A percentile compares a stretch with the other conserved stretches of the same genome.
These are phyloP conservation scores for Paramormyrops hopkinsi DNA, from an alignment of 2,797 vertebrate species.

Conservation along the genomic window DNA sequence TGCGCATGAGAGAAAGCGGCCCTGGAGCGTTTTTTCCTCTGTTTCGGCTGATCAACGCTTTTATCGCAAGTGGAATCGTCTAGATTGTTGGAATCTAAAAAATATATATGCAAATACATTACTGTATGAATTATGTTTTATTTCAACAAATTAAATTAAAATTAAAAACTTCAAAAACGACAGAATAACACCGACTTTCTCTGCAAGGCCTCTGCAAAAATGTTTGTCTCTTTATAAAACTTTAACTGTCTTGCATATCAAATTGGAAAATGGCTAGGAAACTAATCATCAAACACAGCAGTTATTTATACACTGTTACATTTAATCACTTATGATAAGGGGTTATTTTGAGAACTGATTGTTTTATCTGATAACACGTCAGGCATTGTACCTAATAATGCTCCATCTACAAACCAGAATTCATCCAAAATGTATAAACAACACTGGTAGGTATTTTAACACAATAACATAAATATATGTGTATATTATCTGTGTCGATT, in stretches of 20 bases:
- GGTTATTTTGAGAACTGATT: neutral
- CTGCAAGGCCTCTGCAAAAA: neutral
- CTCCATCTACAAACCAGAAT: neutral
- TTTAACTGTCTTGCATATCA: neutral
- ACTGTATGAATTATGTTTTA: neutral
- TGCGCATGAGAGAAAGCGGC: slow-evolving; percentile 97
- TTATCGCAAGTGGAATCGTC: slow-evolving; percentile 56
- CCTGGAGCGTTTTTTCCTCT: slow-evolving; percentile 91
- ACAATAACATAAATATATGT: neutral
- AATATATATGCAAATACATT: slow-evolving; percentile 16
- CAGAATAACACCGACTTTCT: neutral
- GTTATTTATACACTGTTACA: neutral
- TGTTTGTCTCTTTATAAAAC: neutral
- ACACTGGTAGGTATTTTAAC: neutral
- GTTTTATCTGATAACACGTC: neutral
- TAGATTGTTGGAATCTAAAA: slow-evolving; percentile 56
- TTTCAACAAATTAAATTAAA: neutral
- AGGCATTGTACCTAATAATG: neutral
- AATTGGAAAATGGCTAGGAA: neutral
- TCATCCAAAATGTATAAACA: neutral
- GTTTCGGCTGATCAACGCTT: slow-evolving; percentile 71
- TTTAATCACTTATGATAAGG: neutral
- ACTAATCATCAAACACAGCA: neutral
- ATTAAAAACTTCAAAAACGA: neutral
- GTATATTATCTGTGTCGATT: neutral